Base-by-base conservation (phyloP, 2,888 invertebrate genomes). In the Melieria crassipennis region DNA sequence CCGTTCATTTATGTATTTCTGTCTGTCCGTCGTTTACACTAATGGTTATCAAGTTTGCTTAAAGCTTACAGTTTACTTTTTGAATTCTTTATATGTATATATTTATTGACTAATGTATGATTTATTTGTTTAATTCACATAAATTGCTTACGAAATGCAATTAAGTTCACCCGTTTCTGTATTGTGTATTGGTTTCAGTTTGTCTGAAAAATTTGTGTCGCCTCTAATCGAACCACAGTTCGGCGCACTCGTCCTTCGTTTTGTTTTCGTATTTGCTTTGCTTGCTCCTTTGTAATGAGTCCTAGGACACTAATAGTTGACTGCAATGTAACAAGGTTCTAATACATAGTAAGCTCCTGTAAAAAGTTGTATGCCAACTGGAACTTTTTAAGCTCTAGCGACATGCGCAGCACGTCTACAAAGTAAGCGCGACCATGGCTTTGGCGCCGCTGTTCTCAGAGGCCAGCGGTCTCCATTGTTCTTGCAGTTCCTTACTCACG, bases 51-150 rank as follows among this genome's bases (percentile, higher is more conserved):
- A 65, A 52, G 55, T 52, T 11, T 65, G 50, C 58, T 66, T 58
- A 66, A 66, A 66, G 58, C 58, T 66, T 56, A 57, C 30, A 58
- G 56, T 55, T 43, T 30, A 30, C 30, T 30, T 30, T 16, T 30
- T 30, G 30, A 30, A 30, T 30, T 30, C 30, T 30, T 30, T 30
- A 48, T 46, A 50, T 67, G 60, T 30, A 55, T 69, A 71, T 75
- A 70, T 67, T 9, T 57, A 30, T 50, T 30, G 61, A 66, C 66
- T 71, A 73, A 76, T 69, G 75, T 77, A 75, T 71, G 75, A 64
- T 76, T 69, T 71, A 43, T 42, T 43, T 60, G 43, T 70, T 65
- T 64, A 48, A 63, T 64, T 73, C 73, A 74, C 74, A 76, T 75
- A 68, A 75, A 75, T 65, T 71, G 64, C 67, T 52, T 57, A 65